Conservation (phyloP, 2,113 vertebrate genomes). For the Asarcornis scutulata region DNA sequence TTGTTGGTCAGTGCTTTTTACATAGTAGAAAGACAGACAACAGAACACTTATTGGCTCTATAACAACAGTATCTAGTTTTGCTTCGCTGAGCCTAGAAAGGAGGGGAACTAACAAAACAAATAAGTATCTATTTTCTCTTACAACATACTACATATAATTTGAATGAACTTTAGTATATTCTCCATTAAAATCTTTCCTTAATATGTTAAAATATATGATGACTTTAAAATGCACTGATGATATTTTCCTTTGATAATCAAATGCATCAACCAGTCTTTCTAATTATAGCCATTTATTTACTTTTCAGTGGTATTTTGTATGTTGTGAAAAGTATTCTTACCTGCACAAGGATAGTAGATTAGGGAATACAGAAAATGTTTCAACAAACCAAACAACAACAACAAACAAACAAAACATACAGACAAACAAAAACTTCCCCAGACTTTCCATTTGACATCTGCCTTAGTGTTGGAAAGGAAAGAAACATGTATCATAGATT, state of each 20-base stretch:
- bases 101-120: neutral
- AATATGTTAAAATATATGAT: neutral
- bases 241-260: neutral
- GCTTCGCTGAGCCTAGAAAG: neutral
- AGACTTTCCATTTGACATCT: neutral
- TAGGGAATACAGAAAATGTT: neutral
- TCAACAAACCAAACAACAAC: neutral
- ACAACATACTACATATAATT: neutral
- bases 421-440: neutral
- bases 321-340: neutral
- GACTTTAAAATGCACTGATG: neutral
- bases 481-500: neutral
- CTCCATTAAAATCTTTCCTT: neutral
- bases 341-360: neutral
- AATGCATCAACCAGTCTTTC: neutral
- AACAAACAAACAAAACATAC: neutral
- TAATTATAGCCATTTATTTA: neutral
- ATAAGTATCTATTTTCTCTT: neutral
- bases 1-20: neutral
- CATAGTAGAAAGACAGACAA: neutral
- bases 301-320: neutral
- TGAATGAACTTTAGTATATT: neutral
- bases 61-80: neutral
- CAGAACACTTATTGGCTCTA: neutral
- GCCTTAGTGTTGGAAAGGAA: neutral